Evolutionary conservation across 2,888 invertebrate genomes (phyloP).

Genomic region (Cantharis nigra): DNA sequence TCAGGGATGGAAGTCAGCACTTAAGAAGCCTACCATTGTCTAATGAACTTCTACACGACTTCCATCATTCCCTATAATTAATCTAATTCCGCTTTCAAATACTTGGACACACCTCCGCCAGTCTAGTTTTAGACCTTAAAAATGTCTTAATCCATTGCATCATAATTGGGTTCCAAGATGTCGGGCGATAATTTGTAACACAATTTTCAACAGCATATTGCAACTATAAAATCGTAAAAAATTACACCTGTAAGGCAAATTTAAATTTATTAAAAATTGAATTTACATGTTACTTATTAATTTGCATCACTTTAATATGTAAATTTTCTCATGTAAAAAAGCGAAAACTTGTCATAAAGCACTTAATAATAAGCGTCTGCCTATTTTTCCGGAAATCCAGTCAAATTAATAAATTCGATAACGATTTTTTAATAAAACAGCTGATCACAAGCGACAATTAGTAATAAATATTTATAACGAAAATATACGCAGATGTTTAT

Average conservation of each 20-base stretch:
- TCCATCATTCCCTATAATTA: neutral
- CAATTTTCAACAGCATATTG: neutral
- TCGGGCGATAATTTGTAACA: neutral
- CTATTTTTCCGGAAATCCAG: neutral
- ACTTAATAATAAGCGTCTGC: neutral
- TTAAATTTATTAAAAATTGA: neutral
- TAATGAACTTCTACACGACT: neutral
- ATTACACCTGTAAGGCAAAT: neutral
- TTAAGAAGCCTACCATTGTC: neutral
- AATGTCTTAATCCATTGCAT: neutral
- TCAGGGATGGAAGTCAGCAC: neutral
- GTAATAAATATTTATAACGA: neutral
- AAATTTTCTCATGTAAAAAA: neutral
- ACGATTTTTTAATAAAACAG: neutral
- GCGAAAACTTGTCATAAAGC: neutral
- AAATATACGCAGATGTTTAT: conserved; percentile 1
- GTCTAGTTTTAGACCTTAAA: neutral
- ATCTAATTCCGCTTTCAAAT: neutral
- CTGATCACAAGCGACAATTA: neutral
- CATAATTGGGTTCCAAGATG: neutral
- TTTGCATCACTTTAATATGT: neutral
- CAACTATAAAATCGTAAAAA: neutral
- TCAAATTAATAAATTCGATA: neutral
- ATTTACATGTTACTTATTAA: neutral
- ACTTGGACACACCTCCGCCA: neutral